phyloP scores from a whole-genome alignment of 2,888 invertebrate species.

The Argynnis bischoffii region DNA sequence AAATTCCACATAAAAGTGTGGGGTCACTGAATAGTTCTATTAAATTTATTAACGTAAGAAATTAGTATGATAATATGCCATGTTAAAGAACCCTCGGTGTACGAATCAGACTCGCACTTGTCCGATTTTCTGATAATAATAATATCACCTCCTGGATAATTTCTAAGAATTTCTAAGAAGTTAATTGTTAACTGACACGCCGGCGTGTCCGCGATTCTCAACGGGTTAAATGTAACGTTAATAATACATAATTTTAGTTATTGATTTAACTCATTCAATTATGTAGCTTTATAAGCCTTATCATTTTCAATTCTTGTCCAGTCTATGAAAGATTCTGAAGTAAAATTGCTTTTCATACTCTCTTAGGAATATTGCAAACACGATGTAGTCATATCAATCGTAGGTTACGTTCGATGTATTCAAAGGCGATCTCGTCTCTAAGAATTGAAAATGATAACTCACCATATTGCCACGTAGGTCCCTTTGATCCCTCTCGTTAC shows the following conservation, averaged over 20 bases:
- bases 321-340: not conserved
- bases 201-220: no score
- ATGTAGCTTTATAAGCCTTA: no score
- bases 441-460: slow-evolving; percentile 41
- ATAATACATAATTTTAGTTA: not conserved
- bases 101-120: no score
- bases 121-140: not conserved
- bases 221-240: no score
- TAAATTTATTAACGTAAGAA: no score
- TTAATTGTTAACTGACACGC: no score
- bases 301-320: not conserved
- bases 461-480: slow-evolving; percentile 44
- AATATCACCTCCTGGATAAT: no score
- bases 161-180: no score
- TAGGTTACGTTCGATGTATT: slow-evolving; percentile 32
- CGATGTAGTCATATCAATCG: slow-evolving; percentile 24
- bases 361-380: slow-evolving; percentile 12
- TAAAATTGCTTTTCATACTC: not conserved
- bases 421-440: slow-evolving; percentile 39
- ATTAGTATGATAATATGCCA: no score
- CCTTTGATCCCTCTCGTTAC: slow-evolving; percentile 51
- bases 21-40: no score
- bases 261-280: not conserved
- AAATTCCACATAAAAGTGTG: no score
- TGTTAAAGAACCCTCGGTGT: no score